Conservation (phyloP, 2,888 invertebrate species). For the Calliscelio sp. region DNA sequence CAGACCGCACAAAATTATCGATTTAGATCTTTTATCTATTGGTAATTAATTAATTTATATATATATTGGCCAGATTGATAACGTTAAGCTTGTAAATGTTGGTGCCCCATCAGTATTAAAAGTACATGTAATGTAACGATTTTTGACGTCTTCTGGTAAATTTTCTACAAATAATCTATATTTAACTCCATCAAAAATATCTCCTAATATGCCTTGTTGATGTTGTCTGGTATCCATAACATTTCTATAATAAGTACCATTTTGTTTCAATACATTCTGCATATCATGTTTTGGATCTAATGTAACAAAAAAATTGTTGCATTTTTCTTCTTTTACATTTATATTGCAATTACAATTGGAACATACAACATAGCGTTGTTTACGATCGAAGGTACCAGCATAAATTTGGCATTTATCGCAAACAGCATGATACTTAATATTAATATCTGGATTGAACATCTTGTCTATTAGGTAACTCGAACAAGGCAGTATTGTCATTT, state of each 20-base stretch:
- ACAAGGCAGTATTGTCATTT: slow-evolving; percentile 3
- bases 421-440: slow-evolving; percentile 7
- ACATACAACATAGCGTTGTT: neutral
- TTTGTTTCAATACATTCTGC: neutral
- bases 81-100: neutral
- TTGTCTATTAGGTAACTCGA: slow-evolving; percentile 27
- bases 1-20: neutral
- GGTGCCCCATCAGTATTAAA: slow-evolving; percentile 3
- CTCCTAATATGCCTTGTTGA: neutral
- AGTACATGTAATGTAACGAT: neutral
- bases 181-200: slow-evolving; percentile 4
- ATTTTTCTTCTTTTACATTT: slow-evolving; percentile 5
- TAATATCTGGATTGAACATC: slow-evolving; percentile 4
- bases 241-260: slow-evolving; percentile 1
- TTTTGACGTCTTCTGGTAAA: slow-evolving; percentile 2
- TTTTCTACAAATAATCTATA: slow-evolving; percentile 18
- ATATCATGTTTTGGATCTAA: neutral
- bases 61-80: slow-evolving; percentile 17
- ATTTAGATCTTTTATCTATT: neutral
- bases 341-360: neutral
- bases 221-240: neutral
- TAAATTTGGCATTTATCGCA: slow-evolving; percentile 20
- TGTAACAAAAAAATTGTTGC: neutral
- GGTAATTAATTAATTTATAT: slow-evolving; percentile 3
- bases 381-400: neutral